Percentiles rank a stretch among this genome's conserved stretches.
Evolutionary conservation across 2,888 invertebrate species (phyloP).

Genomic region (Cheilosia vulpina): DNA sequence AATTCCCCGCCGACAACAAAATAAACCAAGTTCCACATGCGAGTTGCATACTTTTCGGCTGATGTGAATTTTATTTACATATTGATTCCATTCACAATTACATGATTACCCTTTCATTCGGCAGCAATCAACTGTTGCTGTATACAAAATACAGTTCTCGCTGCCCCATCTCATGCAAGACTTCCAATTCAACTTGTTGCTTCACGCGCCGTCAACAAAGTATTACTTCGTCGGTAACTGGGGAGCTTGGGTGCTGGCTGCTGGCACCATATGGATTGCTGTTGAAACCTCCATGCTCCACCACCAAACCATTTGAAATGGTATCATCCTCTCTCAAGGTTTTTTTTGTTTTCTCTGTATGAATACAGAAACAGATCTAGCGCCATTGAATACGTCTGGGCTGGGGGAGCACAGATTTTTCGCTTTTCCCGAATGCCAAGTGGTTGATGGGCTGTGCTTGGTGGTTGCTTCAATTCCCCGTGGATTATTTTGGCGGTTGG

Average conservation of each 20-base stretch:
- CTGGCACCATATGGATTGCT: conserved; percentile 28
- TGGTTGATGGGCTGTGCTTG: conserved; percentile 69
- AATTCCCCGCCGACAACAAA: neutral
- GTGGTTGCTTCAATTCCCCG: conserved; percentile 64
- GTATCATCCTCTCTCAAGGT: conserved; percentile 56
- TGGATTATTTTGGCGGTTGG: conserved; percentile 70
- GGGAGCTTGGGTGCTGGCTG: neutral
- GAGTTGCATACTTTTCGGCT: conserved; percentile 38
- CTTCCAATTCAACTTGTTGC: conserved; percentile 29
- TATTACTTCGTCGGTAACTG: conserved; percentile 32
- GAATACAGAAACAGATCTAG: conserved; percentile 54
- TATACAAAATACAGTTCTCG: neutral
- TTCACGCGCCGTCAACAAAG: conserved; percentile 2
- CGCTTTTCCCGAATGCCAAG: conserved; percentile 55
- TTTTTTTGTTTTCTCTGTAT: conserved; percentile 29
- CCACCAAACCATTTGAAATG: conserved; percentile 5
- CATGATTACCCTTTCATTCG: conserved; percentile 4
- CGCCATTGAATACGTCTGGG: conserved; percentile 39
- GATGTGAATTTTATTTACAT: neutral
- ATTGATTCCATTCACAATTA: conserved; percentile 33
- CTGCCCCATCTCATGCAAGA: neutral
- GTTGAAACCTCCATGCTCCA: conserved; percentile 51
- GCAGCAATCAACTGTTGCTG: too few species aligned
- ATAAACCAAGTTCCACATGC: neutral
- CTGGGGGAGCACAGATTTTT: conserved; percentile 58